Evolutionary conservation across 1,140 invertebrate genomes (phyloP), one percentile per base, ranked within the genome.

Genomic region (Drusus annulatus): DNA sequence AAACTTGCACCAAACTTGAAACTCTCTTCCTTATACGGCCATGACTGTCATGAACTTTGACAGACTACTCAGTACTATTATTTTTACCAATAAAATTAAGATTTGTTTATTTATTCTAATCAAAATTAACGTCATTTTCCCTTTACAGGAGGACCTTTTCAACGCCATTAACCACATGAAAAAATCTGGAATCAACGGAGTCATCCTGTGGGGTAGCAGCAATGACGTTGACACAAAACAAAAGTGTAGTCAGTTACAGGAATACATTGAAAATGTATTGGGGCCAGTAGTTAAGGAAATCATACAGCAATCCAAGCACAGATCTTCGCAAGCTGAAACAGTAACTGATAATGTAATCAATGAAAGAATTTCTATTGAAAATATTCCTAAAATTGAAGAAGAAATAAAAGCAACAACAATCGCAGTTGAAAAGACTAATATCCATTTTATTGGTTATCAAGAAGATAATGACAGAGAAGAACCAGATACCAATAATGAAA

Each of bases 141-240:
- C 5, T 69, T 90, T 91, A 65, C 85, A 94, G 93, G 85, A 87
- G 17, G 93, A 94, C 80, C 80, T 94, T 2, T 84, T 88, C 10
- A 87, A 90, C 50, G 87, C 90, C 1, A 82, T 95, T 1, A 84
- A 86, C 19, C 87, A 90, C 45, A 87, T 94, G 15, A 88, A 90
- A 54, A 87, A 87, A 63, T 89, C 88, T 10, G 90, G 91, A 6
- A 90, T 91, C 4, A 88, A 91, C 79, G 94, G 94, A 0, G 85
- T 93, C 5, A 91, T 95, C 3, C 90, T 95, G 54, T 95, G 94
- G 94, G 94, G 94, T 8, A 93, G 93, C 79, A 94, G 93, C 2
- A 90, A 90, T 68, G 94, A 95, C 82, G 91, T 94, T 0, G 93
- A 94, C 81, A 92, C 89, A 1, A 88, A 90, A 84, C 84, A 86